Base-by-base conservation (phyloP, 30 jellyfish, hydroid and myxozoan genomes). In the Turritopsis rubra region DNA sequence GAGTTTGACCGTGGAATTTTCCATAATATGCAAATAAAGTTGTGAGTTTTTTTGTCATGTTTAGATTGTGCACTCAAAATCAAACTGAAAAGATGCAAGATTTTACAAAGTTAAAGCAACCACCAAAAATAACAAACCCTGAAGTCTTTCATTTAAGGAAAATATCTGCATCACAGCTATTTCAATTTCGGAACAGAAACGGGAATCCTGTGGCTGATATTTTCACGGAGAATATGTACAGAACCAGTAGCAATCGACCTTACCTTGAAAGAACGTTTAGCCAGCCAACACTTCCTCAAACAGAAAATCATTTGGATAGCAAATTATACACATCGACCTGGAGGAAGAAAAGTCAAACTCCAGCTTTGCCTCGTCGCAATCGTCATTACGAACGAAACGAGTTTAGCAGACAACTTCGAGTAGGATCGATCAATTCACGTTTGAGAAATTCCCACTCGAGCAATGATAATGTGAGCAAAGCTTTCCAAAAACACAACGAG, bases 271-370 rank as follows among this genome's bases (percentile, higher is more conserved):
- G 77, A n/a, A 68, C 77, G 19, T 27, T n/a, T 68, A 68, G 77
- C 19, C 77, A 68, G 77, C 77, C 77, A 27, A 68, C 77, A 23
- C 28, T 68, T 27, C 77, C 77, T 27, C 28, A 68, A 23, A 68
- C 77, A 68, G 77, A 68, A 68, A 23, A 0, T 7, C 9, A 17
- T 16, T 23, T n/a, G 16, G 28, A n/a, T 8, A 27, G 19, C 77
- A 68, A 23, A 23, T 19, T 7, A 9, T 68, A 68, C 21, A 68
- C 77, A 68, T 27, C 77, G 21, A 8, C 77, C 23, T 27, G 30
- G 30, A n/a, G 77, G 28, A 23, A 27, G 77, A 23, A 22, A 68
- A n/a, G 30, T 22, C 28, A 68, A n/a, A n/a, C 77, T 8, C 30
- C 77, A 27, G 8, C 77, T 68, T 68, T 68, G 19, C 9, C 16